These are phyloP conservation scores for Pandemis heparana DNA, from an alignment of 2,888 invertebrate species.

Conservation along the genomic window DNA sequence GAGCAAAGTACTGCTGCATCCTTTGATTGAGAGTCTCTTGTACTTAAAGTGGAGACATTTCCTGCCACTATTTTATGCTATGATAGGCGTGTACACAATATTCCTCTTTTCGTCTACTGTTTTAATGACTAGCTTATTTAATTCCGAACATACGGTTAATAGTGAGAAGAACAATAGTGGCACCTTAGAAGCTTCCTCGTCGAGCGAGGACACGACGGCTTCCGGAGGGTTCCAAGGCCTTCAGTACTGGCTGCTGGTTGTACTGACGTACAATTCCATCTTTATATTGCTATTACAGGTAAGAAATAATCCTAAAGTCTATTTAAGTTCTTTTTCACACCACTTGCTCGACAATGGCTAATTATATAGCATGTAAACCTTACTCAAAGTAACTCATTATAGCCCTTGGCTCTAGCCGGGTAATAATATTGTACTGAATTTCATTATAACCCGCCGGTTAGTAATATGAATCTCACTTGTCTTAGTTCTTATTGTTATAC, in stretches of 20 bases:
- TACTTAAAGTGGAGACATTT: constrained; percentile 20
- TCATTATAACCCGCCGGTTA: too few species aligned
- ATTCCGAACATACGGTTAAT: not conserved
- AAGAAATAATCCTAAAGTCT: too few species aligned
- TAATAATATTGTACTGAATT: too few species aligned
- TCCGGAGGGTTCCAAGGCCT: not conserved
- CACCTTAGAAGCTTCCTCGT: not conserved
- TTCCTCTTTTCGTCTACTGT: not conserved
- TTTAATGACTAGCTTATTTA: not conserved
- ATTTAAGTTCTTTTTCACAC: too few species aligned
- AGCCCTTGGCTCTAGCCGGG: too few species aligned
- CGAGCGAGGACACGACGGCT: not conserved
- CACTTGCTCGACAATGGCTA: too few species aligned
- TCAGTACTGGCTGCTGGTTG: not conserved
- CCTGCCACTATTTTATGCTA: constrained; percentile 1
- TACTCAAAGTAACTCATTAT: too few species aligned
- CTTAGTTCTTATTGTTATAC: too few species aligned
- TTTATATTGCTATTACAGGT: not conserved
- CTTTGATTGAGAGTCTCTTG: constrained; percentile 19
- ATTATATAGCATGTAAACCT: too few species aligned
- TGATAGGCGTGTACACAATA: not conserved
- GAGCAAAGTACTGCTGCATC: constrained; percentile 15
- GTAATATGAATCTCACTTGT: too few species aligned
- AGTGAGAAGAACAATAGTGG: not conserved
- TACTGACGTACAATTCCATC: not conserved